Evolutionary conservation across 2,113 vertebrate genomes (phyloP).

Genomic region (Scomber japonicus): DNA sequence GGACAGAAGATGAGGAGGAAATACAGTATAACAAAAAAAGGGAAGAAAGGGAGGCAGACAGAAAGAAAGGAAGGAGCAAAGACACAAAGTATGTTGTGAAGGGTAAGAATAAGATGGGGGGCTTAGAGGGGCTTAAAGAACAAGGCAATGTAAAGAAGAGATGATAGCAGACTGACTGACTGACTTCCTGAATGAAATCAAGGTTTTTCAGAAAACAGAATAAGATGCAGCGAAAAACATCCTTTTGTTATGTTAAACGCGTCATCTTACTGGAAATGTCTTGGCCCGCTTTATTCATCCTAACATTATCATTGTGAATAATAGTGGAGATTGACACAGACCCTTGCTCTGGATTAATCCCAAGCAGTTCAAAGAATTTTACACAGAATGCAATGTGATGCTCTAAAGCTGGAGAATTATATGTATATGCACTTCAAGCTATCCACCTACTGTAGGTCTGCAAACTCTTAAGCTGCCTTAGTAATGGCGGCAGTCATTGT

Average conservation of each 20-base stretch:
- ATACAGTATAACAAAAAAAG: background rate
- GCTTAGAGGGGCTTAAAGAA: constrained; percentile 66
- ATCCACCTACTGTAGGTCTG: constrained; percentile 67
- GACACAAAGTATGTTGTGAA: constrained; percentile 29
- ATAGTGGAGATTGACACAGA: constrained; percentile 74
- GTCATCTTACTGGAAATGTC: constrained; percentile 70
- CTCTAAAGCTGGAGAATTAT: constrained; percentile 67
- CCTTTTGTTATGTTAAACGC: constrained; percentile 82
- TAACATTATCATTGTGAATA: constrained; percentile 74
- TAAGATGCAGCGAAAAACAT: constrained; percentile 74
- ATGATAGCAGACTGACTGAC: constrained; percentile 68
- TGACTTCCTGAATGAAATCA: constrained; percentile 72
- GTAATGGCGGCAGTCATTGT: constrained; percentile 51
- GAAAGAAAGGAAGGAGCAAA: constrained; percentile 24
- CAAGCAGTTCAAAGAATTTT: constrained; percentile 69
- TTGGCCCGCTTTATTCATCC: constrained; percentile 72
- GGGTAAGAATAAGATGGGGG: constrained; percentile 24
- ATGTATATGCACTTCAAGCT: constrained; percentile 54
- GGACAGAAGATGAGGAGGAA: constrained; percentile 10
- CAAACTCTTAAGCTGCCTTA: constrained; percentile 68
- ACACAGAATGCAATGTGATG: constrained; percentile 63
- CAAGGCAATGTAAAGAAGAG: constrained; percentile 53
- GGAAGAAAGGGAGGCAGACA: background rate
- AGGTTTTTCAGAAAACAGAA: constrained; percentile 70
- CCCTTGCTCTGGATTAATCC: constrained; percentile 72